Percentiles rank a stretch among this genome's conserved stretches.
Conservation (phyloP, 2,797 vertebrate genomes). For the Myotis planiceps region DNA sequence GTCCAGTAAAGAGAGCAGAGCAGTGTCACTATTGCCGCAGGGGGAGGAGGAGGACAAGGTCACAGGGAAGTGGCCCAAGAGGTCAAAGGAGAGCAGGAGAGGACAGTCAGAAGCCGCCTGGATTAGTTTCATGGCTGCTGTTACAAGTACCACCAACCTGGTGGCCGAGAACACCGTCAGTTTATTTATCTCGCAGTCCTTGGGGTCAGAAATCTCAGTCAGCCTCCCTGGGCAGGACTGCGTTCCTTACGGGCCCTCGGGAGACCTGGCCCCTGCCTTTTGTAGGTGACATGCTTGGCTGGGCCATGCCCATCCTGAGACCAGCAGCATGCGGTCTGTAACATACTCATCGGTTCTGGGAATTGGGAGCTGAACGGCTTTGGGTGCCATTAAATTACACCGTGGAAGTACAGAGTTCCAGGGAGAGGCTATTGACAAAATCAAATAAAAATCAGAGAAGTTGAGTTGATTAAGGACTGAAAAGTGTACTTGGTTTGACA, state of each 20-base stretch:
- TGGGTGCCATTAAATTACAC: too few species aligned
- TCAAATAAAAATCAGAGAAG: not conserved
- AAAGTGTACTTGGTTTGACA: not conserved
- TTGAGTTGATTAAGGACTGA: not conserved
- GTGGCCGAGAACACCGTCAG: not conserved
- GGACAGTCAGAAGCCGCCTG: not conserved
- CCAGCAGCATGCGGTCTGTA: fast-evolving
- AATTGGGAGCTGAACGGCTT: fast-evolving
- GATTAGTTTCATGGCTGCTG: not conserved
- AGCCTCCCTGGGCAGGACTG: not conserved
- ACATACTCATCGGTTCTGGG: not conserved
- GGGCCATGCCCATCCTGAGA: not conserved
- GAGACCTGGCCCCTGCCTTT: not conserved
- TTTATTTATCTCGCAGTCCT: not conserved
- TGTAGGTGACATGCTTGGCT: not conserved
- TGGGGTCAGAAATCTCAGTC: not conserved
- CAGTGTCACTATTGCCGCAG: too few species aligned
- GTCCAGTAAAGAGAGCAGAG: not conserved
- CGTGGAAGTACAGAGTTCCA: not conserved
- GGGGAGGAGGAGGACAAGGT: not conserved
- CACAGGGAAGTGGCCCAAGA: not conserved
- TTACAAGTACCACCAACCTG: not conserved
- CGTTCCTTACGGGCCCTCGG: not conserved
- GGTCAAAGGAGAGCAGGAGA: not conserved
- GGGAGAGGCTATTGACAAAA: not conserved